Conservation (phyloP, 2,113 vertebrate species). For the Lontra canadensis region DNA sequence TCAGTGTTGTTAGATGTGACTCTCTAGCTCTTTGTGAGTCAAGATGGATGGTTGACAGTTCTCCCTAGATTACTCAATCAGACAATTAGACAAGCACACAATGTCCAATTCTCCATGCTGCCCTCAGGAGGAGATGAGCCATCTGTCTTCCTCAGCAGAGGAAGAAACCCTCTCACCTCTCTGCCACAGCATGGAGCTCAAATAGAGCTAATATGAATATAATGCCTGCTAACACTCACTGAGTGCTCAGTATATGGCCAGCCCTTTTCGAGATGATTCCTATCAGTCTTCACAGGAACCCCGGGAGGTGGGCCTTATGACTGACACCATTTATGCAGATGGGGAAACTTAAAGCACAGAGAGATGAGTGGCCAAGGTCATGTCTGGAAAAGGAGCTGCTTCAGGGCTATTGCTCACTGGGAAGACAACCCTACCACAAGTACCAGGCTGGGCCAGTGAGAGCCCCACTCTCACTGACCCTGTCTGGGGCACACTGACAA, state of each 20-base stretch:
- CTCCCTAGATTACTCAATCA: background rate
- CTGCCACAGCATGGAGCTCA: background rate
- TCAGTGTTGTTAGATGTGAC: background rate
- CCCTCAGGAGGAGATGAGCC: background rate
- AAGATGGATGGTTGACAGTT: background rate
- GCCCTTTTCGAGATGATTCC: background rate
- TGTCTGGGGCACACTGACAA: background rate
- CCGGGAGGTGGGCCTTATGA: background rate
- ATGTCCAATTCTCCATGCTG: background rate
- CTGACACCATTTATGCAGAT: background rate
- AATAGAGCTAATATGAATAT: background rate
- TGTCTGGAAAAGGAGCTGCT: background rate
- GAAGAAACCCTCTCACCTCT: background rate
- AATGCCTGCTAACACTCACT: background rate
- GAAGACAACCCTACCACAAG: background rate
- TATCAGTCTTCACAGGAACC: background rate
- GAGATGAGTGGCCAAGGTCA: background rate
- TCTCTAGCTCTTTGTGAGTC: background rate
- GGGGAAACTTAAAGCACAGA: background rate
- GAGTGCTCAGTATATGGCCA: background rate
- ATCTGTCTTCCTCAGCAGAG: background rate
- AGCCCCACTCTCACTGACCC: background rate
- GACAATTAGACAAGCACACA: too few relatives aligned
- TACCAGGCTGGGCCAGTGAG: too few relatives aligned
- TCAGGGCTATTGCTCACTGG: too few relatives aligned